phyloP scores from a whole-genome alignment of 2,888 invertebrate species.

The Endomychus coccineus region DNA sequence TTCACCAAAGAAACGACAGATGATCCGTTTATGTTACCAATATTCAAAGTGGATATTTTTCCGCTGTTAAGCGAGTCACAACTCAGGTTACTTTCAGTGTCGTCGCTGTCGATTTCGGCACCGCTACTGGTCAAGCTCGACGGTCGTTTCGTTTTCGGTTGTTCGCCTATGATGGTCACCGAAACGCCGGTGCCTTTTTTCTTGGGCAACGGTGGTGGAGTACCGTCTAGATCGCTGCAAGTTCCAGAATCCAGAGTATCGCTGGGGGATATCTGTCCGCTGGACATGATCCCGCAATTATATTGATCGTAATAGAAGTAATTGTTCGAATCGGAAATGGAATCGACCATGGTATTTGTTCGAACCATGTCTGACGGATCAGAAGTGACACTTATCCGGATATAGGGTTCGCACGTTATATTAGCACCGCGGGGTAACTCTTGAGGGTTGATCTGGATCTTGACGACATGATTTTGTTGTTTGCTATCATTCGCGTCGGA shows the following conservation, averaged over 20 bases:
- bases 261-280: conserved; percentile 76
- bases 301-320: conserved; percentile 57
- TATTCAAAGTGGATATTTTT: conserved; percentile 49
- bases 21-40: conserved; percentile 25
- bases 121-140: conserved; percentile 57
- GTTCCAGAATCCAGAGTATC: conserved; percentile 80
- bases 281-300: conserved; percentile 57
- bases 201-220: conserved; percentile 60
- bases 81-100: conserved; percentile 58
- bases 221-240: conserved; percentile 74
- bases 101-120: conserved; percentile 60
- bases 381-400: conserved; percentile 51
- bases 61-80: conserved; percentile 75
- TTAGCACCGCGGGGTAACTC: conserved; percentile 29
- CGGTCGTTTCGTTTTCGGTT: conserved; percentile 24
- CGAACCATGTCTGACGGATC: conserved; percentile 48
- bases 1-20: conserved; percentile 3
- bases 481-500: conserved; percentile 40
- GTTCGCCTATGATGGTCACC: conserved; percentile 51
- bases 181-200: conserved; percentile 53
- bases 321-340: conserved; percentile 29
- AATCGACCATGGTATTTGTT: conserved; percentile 30
- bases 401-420: conserved; percentile 44
- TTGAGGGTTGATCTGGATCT: conserved; percentile 62
- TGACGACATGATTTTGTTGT: conserved; percentile 53